phyloP scores from a whole-genome alignment of 2,797 vertebrate genomes.

The Enteromius treurensis region DNA sequence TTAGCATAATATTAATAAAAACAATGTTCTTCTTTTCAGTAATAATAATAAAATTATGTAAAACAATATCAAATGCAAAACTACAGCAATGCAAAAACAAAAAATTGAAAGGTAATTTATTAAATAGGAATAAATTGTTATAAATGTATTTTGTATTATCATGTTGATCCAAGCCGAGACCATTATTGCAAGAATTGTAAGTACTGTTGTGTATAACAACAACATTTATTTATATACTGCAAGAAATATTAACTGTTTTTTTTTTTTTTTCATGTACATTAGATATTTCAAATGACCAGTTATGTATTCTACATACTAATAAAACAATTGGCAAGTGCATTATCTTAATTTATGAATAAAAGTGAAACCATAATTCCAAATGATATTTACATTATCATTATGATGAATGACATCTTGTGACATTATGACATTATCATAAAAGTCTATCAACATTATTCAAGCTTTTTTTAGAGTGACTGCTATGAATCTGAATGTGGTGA shows the following conservation, averaged over 20 bases:
- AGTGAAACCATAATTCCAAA: background rate
- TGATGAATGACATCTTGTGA: background rate
- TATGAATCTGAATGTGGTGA: background rate
- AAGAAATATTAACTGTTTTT: background rate
- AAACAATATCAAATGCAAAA: background rate
- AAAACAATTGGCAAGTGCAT: background rate
- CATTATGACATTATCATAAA: slow-evolving; percentile 17
- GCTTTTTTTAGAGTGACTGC: background rate
- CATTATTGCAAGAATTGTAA: background rate
- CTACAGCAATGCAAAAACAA: background rate
- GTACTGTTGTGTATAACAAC: background rate
- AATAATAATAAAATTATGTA: background rate
- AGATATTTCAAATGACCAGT: background rate
- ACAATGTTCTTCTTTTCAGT: background rate
- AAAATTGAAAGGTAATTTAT: background rate
- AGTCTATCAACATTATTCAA: background rate
- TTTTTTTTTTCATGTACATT: no score
- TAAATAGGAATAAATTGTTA: background rate
- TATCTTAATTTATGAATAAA: background rate
- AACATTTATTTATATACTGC: background rate
- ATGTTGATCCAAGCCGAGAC: background rate
- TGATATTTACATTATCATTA: slow-evolving; percentile 2
- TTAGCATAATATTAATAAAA: background rate
- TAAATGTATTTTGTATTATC: background rate
- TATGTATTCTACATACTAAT: background rate